Evolutionary conservation across 1,140 invertebrate genomes (phyloP), one percentile per base, ranked within the genome.

Genomic region (Rhysida immarginata): DNA sequence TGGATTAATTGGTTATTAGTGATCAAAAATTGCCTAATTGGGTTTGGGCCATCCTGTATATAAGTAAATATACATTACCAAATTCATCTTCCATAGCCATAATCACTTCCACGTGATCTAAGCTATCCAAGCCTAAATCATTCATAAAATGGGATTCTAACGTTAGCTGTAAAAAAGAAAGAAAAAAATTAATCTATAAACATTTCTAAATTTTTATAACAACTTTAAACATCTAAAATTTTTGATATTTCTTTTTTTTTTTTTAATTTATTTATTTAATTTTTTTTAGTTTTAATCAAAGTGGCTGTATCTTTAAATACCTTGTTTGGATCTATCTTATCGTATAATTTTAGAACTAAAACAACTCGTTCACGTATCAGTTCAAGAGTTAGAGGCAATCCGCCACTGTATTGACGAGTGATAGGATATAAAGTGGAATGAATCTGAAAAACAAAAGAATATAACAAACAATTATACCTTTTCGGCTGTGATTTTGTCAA

Each of bases 11-110:
- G n/a, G n/a, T n/a, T n/a, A n/a, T n/a, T n/a, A n/a, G n/a, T n/a
- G n/a, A n/a, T n/a, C n/a, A n/a, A n/a, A n/a, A n/a, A n/a, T n/a
- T n/a, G n/a, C n/a, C n/a, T n/a, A n/a, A n/a, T n/a, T n/a, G n/a
- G n/a, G n/a, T n/a, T n/a, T n/a, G n/a, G n/a, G n/a, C n/a, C n/a
- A n/a, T n/a, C n/a, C n/a, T n/a, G n/a, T n/a, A n/a, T n/a, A n/a
- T n/a, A n/a, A n/a, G n/a, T n/a, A n/a, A n/a, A n/a, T n/a, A n/a
- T n/a, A n/a, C n/a, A n/a, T 66, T 71, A 78, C 84, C 90, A 77
- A 99, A 99, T 74, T 99, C 96, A 78, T 99, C 95, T 73, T 99
- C 96, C 77, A 99, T 93, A 1, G 93, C 92, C 92, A 98, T 98
- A 55, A 99, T 95, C 43, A 99, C 82, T 77, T 99, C 96, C 26